Evolutionary conservation across 2,888 invertebrate genomes (phyloP), one percentile per base, ranked within the genome.

Genomic region (Unio pictorum): DNA sequence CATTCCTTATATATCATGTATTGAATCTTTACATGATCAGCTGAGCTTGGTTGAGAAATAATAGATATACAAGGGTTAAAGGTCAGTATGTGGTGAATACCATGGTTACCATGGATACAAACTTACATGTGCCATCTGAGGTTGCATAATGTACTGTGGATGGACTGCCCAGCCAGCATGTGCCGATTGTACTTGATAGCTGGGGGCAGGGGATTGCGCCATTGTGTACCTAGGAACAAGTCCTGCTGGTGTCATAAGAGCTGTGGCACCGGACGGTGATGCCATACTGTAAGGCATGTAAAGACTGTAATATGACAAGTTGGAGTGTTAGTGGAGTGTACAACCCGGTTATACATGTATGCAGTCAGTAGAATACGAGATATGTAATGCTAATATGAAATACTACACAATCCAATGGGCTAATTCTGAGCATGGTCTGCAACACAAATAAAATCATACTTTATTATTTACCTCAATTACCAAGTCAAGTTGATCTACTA

Each of bases 131-230:
- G 84, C 81, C 81, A 87, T 79, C 64, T 79, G 85, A 1, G 86
- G 86, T 68, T 86, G 86, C 78, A 87, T 82, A 67, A 87, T 83
- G 71, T 85, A 86, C 72, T 86, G 85, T 28, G 83, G 83, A 62
- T 80, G 76, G 73, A 81, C 73, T 55, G 76, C 78, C 67, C 78
- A 68, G 59, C 71, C 73, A 30, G 76, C 78, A 58, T 77, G 77
- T 15, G 79, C 74, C 11, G 69, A 66, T 71, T 78, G 81, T 67
- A 89, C 81, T 73, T 88, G 88, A 80, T 89, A 89, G 63, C 87
- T 86, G 23, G 87, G 83, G 28, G 86, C 87, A 17, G 89, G 88
- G 55, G 87, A 86, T 26, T 88, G 84, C 59, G 84, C 84, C 64
- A 85, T 76, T 60, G 82, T 81, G 76, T 81, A 84, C 67, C 86